phyloP scores from a whole-genome alignment of 2,888 invertebrate genomes.

The Blastobasis adustella region DNA sequence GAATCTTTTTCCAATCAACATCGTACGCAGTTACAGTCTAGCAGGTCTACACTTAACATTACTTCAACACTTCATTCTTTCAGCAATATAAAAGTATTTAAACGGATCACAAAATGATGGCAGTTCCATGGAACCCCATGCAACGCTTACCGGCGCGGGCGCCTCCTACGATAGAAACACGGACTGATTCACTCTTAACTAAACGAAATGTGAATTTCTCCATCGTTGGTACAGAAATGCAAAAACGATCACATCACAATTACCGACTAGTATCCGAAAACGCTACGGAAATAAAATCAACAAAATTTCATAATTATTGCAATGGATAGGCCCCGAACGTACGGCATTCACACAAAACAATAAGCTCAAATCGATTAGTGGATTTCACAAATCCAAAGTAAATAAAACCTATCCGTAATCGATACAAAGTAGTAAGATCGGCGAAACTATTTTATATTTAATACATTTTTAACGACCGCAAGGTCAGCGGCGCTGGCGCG shows the following conservation, averaged over 20 bases:
- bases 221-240: slow-evolving; percentile 66
- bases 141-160: slow-evolving; percentile 53
- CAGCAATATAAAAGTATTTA: slow-evolving; percentile 74
- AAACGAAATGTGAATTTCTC: slow-evolving; percentile 64
- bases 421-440: slow-evolving; percentile 47
- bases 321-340: slow-evolving; percentile 65
- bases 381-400: slow-evolving; percentile 68
- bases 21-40: slow-evolving; percentile 64
- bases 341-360: slow-evolving; percentile 49
- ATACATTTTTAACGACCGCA: slow-evolving; percentile 68
- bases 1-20: slow-evolving; percentile 61
- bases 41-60: slow-evolving; percentile 70
- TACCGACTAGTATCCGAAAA: slow-evolving; percentile 71
- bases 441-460: slow-evolving; percentile 52
- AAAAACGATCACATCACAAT: slow-evolving; percentile 71
- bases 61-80: slow-evolving; percentile 58
- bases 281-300: slow-evolving; percentile 48
- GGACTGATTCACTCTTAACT: slow-evolving; percentile 60
- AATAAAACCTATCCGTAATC: slow-evolving; percentile 39
- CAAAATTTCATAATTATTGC: slow-evolving; percentile 56
- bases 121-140: slow-evolving; percentile 69
- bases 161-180: slow-evolving; percentile 43
- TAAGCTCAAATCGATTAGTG: slow-evolving; percentile 56
- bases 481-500: slow-evolving; percentile 43
- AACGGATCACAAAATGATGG: slow-evolving; percentile 73